Evolutionary conservation across 37 sponge, comb jelly and placozoan genomes (phyloP), one percentile per base, ranked within the genome.

Genomic region (Diacarnus erythraeanus): DNA sequence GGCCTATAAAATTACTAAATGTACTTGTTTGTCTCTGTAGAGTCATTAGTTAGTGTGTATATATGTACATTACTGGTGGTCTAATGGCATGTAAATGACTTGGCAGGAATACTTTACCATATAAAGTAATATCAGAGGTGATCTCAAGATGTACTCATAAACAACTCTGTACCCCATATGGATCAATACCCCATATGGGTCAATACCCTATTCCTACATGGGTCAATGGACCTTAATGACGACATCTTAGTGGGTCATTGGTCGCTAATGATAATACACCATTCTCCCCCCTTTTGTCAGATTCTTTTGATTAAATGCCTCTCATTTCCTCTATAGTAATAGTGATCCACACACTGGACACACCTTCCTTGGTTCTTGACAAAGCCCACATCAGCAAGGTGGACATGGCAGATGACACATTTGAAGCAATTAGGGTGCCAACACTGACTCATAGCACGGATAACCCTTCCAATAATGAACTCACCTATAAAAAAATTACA

Each of bases 381-480:
- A 76, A 95, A 99, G 65, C 99, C 99, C 51, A 89, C 80, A 58
- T 94, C 92, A 38, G 97, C 97, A 17, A 99, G 89, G 51, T 89
- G 86, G 22, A 29, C 43, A 33, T 96, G 88, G 68, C 99, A 99
- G 60, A 84, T 92, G 72, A 95, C 83, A 74, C 99, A 99, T 71
- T 90, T 92, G 95, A 99, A 96, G 84, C 99, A 99, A 20, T 84
- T 77, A 0, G 99, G 95, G 69, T 99, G 99, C 99, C 99, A 99
- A 40, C 84, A 93, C 54, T 92, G 90, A 18, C 88, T 87, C 88
- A 97, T 90, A 54, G 97, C 93, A 3, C 93, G 93, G 38, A 99
- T 97, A 44, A 99, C 97, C 25, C 99, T 85, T 18, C 99, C 99
- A 69, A 89, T 76, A 5, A 92, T 73, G 80, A 95, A 95, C 69